These are phyloP conservation scores for Netelia virgata DNA, from an alignment of 2,888 invertebrate genomes.

Conservation along the genomic window DNA sequence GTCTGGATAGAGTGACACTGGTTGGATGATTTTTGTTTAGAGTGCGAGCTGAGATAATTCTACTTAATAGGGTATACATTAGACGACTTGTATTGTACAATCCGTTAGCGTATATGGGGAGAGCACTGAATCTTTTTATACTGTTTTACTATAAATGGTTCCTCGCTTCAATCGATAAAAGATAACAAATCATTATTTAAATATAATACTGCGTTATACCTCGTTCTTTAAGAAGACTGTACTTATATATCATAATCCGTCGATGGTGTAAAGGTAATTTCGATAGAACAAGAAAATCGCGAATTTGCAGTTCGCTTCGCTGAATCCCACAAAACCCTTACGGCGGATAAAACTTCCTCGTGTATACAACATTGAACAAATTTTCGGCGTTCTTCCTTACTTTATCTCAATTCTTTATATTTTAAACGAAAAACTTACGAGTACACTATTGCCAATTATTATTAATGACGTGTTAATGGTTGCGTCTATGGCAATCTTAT, in stretches of 20 bases:
- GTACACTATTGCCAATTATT: not conserved
- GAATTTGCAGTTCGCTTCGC: not conserved
- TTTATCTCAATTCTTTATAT: not conserved
- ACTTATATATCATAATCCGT: constrained; percentile 69
- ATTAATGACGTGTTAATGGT: too few relatives aligned
- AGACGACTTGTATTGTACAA: constrained; percentile 72
- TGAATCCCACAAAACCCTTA: constrained; percentile 33
- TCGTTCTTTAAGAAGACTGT: constrained; percentile 69
- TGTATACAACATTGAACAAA: not conserved
- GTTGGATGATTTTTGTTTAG: constrained; percentile 36
- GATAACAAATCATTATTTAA: constrained; percentile 46
- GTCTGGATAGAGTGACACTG: constrained; percentile 3
- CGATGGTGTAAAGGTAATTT: constrained; percentile 29
- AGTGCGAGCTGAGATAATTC: constrained; percentile 47
- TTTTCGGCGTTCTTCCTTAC: constrained; percentile 9
- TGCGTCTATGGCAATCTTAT: too few relatives aligned
- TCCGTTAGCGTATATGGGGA: constrained; percentile 73
- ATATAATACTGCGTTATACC: constrained; percentile 53
- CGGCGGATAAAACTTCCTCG: constrained; percentile 22
- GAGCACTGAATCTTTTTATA: constrained; percentile 79
- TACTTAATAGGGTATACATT: constrained; percentile 64
- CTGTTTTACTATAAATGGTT: constrained; percentile 71
- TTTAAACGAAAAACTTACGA: not conserved
- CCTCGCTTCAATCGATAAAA: constrained; percentile 65
- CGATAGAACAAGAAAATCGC: not conserved